A percentile compares a stretch with the other conserved stretches of the same genome.
Conservation (phyloP, 2,888 invertebrate genomes). For the Drosophila limbata region DNA sequence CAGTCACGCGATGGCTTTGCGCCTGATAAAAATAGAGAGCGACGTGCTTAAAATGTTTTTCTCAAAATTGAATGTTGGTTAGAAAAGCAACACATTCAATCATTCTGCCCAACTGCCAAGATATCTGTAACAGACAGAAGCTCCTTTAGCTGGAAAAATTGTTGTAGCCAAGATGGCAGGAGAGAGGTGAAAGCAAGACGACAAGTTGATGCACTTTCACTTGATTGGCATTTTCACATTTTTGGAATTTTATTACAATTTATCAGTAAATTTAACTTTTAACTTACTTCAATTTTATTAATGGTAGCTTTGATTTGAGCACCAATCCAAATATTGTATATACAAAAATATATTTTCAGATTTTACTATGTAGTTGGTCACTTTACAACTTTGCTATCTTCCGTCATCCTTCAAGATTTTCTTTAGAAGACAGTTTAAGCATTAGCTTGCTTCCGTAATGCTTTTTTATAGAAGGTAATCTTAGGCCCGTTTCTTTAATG, state of each 20-base stretch:
- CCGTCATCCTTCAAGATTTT: no score
- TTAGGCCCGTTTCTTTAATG: no score
- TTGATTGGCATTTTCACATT: not conserved
- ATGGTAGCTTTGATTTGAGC: no score
- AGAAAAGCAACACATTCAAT: constrained; percentile 78
- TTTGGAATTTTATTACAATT: not conserved
- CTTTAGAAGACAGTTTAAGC: no score
- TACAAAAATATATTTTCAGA: no score
- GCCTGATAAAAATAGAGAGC: constrained; percentile 66
- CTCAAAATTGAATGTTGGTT: constrained; percentile 75
- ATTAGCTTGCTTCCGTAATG: no score
- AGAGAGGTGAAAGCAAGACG: not conserved
- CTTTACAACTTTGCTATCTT: no score
- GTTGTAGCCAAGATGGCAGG: constrained; percentile 25
- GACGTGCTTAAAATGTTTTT: constrained; percentile 67
- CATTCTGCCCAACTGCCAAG: constrained; percentile 63
- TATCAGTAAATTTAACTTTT: no score
- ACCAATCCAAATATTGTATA: no score
- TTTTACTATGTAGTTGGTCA: no score
- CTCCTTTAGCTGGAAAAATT: constrained; percentile 37
- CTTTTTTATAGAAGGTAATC: no score
- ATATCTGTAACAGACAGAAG: constrained; percentile 42
- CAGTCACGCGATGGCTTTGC: constrained; percentile 68
- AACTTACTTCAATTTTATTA: no score
- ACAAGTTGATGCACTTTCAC: not conserved